These are phyloP conservation scores for Ctenomys sociabilis DNA, from an alignment of 2,113 vertebrate genomes.

Conservation along the genomic window DNA sequence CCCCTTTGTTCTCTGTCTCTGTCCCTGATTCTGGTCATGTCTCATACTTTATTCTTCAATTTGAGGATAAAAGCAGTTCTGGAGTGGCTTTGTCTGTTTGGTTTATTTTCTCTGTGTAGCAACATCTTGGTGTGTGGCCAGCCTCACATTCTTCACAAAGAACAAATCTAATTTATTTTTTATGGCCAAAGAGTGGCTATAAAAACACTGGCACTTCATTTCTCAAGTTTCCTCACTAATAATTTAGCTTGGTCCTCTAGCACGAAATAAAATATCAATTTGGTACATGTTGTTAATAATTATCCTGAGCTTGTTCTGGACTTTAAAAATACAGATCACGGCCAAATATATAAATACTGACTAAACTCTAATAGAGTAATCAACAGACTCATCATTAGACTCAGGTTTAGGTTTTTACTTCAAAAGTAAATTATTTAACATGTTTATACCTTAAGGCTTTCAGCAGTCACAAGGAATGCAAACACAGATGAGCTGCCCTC, in stretches of 20 bases:
- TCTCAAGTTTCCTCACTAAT: slow-evolving; percentile 27
- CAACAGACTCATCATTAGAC: not conserved
- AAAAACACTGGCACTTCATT: slow-evolving; percentile 60
- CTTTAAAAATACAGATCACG: not conserved
- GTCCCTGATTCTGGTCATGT: not conserved
- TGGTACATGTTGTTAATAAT: slow-evolving; percentile 12
- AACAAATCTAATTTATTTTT: slow-evolving; percentile 60
- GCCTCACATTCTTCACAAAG: slow-evolving; percentile 49
- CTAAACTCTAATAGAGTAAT: slow-evolving; percentile 9
- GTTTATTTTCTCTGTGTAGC: slow-evolving; percentile 59
- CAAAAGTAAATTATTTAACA: slow-evolving; percentile 5
- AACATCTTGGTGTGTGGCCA: slow-evolving; percentile 61
- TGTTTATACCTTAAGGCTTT: slow-evolving; percentile 12
- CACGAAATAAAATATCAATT: slow-evolving; percentile 24
- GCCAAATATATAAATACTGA: slow-evolving; percentile 9
- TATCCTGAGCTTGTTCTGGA: not conserved
- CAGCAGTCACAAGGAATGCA: slow-evolving; percentile 21
- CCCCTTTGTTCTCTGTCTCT: not conserved
- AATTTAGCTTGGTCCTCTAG: not conserved
- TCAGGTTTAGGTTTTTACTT: slow-evolving; percentile 2
- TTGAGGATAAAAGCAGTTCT: slow-evolving; percentile 21
- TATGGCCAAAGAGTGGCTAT: not conserved
- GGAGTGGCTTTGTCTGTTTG: not conserved
- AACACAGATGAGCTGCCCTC: not conserved
- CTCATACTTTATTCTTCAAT: not conserved